Conservation (phyloP, 35 echinoderm and acorn worm genomes). For the Diadema setosum region DNA sequence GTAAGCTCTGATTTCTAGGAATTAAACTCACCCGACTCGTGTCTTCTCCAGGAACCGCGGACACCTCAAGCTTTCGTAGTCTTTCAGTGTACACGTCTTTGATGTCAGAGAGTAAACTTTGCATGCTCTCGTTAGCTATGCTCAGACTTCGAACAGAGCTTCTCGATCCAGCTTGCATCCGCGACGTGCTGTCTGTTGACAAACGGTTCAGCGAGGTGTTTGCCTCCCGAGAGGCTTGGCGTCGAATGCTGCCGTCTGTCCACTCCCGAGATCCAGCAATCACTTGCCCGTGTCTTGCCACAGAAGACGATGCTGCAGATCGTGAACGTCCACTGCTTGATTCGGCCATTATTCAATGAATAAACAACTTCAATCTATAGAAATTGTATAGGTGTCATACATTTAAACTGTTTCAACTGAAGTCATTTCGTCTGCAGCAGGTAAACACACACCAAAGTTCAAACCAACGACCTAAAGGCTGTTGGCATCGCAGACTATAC, state of each 20-base stretch:
- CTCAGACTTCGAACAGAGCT: slow-evolving; percentile 5
- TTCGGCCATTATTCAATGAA: slow-evolving; percentile 8
- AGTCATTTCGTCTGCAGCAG: too few species aligned
- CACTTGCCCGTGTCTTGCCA: background rate
- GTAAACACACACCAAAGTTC: too few species aligned
- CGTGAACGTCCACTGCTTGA: background rate
- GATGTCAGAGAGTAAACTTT: background rate
- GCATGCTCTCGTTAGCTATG: slow-evolving; percentile 7
- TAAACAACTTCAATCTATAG: too few species aligned
- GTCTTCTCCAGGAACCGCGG: background rate
- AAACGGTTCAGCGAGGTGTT: background rate
- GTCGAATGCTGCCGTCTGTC: background rate
- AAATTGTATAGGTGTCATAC: too few species aligned
- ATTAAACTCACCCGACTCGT: background rate
- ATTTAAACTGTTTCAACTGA: too few species aligned
- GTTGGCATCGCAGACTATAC: too few species aligned
- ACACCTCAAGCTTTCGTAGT: background rate
- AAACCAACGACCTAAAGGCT: too few species aligned
- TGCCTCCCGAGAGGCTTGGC: background rate
- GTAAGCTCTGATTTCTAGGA: too few species aligned
- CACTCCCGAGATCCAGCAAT: background rate
- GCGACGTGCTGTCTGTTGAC: background rate
- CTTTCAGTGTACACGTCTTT: slow-evolving; percentile 4
- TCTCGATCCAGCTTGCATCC: background rate
- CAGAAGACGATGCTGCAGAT: background rate